Percentiles rank a stretch among this genome's conserved stretches.
phyloP scores from a whole-genome alignment of 2,797 vertebrate genomes.

The Siniperca undulata region DNA sequence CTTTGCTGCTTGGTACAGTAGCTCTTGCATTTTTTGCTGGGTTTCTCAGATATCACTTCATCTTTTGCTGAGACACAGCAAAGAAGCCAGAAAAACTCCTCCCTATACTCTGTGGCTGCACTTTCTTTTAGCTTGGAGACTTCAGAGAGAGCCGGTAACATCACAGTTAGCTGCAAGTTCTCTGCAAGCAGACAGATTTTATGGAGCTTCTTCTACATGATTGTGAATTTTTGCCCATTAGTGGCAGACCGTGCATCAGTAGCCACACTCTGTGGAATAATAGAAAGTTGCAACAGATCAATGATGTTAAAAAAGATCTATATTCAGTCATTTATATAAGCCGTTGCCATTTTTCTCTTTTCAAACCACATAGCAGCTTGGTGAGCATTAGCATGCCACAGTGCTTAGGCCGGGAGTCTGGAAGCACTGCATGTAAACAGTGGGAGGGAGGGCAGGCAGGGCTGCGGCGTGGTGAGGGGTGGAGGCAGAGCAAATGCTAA shows the following conservation, averaged over 20 bases:
- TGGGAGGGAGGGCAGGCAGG: conserved; percentile 50
- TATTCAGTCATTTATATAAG: conserved; percentile 61
- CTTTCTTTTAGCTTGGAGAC: conserved; percentile 27
- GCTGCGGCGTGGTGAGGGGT: conserved; percentile 60
- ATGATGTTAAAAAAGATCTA: conserved; percentile 56
- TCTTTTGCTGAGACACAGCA: conserved; percentile 51
- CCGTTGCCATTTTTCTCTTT: conserved; percentile 55
- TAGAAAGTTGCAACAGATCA: conserved; percentile 56
- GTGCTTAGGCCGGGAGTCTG: conserved; percentile 57
- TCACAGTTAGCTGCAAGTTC: conserved; percentile 42
- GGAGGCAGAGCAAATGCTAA: conserved; percentile 83
- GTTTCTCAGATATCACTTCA: conserved; percentile 60
- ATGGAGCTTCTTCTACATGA: conserved; percentile 43
- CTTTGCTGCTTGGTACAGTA: conserved; percentile 37
- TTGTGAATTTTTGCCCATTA: conserved; percentile 50
- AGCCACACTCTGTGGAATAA: conserved; percentile 30
- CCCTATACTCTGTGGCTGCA: conserved; percentile 2
- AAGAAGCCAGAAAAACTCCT: conserved; percentile 27
- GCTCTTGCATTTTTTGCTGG: conserved; percentile 2
- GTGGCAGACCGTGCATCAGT: conserved; percentile 28
- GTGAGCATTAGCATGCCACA: conserved; percentile 60
- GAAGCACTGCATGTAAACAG: conserved; percentile 69
- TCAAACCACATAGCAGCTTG: conserved; percentile 57
- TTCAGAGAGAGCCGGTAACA: conserved; percentile 54
- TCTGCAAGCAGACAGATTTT: conserved; percentile 38